Percentiles rank a stretch among this genome's conserved stretches.
Conservation (phyloP, 2,888 invertebrate genomes). For the Allygus modestus region DNA sequence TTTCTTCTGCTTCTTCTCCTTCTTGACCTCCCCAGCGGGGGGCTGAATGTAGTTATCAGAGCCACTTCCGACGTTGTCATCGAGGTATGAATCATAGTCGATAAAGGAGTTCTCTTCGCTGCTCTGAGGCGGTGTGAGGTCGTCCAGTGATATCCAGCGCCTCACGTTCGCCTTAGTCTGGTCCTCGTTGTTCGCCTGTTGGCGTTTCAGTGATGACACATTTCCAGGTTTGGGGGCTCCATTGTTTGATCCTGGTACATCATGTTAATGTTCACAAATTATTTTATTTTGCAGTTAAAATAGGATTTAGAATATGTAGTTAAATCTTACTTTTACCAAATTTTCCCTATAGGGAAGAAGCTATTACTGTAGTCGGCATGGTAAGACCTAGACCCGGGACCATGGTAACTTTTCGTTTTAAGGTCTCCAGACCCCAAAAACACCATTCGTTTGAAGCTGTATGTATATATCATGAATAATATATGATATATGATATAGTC, state of each 20-base stretch:
- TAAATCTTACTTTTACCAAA: too few species aligned
- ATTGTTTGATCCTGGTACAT: background rate
- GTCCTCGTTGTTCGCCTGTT: conserved; percentile 78
- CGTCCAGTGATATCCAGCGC: conserved; percentile 75
- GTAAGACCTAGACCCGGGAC: too few species aligned
- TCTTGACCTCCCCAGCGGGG: conserved; percentile 70
- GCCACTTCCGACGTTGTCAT: conserved; percentile 46
- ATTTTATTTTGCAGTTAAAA: background rate
- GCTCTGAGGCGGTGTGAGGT: conserved; percentile 67
- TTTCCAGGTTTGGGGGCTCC: conserved; percentile 57
- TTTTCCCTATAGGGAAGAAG: too few species aligned
- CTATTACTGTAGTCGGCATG: too few species aligned
- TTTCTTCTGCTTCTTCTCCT: conserved; percentile 74
- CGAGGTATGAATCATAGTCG: conserved; percentile 42
- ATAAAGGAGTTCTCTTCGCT: conserved; percentile 69
- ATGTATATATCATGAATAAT: too few species aligned
- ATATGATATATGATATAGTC: too few species aligned
- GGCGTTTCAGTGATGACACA: conserved; percentile 74
- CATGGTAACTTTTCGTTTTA: too few species aligned
- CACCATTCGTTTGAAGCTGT: too few species aligned
- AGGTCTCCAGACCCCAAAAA: too few species aligned
- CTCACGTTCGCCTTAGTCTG: conserved; percentile 72
- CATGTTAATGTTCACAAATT: background rate
- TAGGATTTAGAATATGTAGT: too few species aligned
- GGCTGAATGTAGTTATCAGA: conserved; percentile 62